These are phyloP conservation scores for Drosophila azteca DNA, from an alignment of 1,140 invertebrate genomes.

Conservation along the genomic window DNA sequence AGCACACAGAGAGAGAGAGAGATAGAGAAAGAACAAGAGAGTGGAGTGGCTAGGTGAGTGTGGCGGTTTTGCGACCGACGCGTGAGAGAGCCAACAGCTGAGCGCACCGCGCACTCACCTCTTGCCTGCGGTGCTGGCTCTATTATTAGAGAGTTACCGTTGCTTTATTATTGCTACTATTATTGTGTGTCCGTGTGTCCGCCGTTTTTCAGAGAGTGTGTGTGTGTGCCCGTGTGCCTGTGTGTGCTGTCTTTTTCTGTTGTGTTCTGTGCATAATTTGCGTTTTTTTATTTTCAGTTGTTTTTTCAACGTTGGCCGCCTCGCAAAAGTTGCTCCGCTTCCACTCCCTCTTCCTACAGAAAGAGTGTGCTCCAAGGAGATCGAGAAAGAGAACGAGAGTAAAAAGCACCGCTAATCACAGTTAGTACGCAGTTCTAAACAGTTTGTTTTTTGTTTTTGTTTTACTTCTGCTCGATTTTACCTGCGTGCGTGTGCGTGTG, in stretches of 20 bases:
- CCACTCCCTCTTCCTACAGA: neutral
- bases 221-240: slow-evolving; percentile 9
- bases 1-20: slow-evolving; percentile 15
- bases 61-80: slow-evolving; percentile 5
- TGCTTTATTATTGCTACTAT: slow-evolving; percentile 75
- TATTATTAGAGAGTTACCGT: slow-evolving; percentile 81
- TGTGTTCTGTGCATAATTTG: slow-evolving; percentile 80
- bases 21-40: slow-evolving; percentile 5
- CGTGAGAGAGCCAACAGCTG: slow-evolving; percentile 49
- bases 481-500: slow-evolving; percentile 6
- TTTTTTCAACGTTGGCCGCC: slow-evolving; percentile 77
- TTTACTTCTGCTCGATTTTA: slow-evolving; percentile 34
- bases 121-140: slow-evolving; percentile 51
- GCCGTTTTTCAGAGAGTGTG: slow-evolving; percentile 1
- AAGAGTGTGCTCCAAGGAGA: slow-evolving; percentile 42
- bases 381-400: slow-evolving; percentile 27
- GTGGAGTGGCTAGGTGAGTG: slow-evolving; percentile 15
- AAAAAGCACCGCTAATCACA: slow-evolving; percentile 53
- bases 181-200: slow-evolving; percentile 24
- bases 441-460: slow-evolving; percentile 27
- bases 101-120: slow-evolving; percentile 34
- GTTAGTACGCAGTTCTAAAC: slow-evolving; percentile 69
- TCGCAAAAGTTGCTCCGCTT: slow-evolving; percentile 57
- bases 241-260: slow-evolving; percentile 26
- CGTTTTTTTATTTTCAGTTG: slow-evolving; percentile 79